These are phyloP conservation scores for Carcina quercana DNA, from an alignment of 2,888 invertebrate genomes.

Conservation along the genomic window DNA sequence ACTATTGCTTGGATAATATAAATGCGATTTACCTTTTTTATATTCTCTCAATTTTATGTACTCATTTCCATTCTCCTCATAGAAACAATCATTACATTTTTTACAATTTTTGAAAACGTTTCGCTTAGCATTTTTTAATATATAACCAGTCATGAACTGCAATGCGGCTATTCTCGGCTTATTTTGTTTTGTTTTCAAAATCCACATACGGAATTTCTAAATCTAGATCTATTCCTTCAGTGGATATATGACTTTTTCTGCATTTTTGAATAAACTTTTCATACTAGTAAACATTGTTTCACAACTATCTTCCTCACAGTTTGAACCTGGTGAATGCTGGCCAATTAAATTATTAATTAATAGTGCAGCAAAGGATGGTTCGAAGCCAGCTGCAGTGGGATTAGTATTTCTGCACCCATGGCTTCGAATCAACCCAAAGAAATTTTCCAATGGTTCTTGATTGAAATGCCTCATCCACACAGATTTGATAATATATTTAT, in stretches of 20 bases:
- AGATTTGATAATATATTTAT: conserved; percentile 4
- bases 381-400: conserved; percentile 8
- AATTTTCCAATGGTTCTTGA: conserved; percentile 8
- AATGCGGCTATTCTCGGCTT: conserved; percentile 2
- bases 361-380: conserved; percentile 9
- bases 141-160: conserved; percentile 5
- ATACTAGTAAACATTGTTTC: neutral
- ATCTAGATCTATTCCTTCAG: conserved; percentile 5
- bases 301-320: conserved; percentile 10
- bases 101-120: conserved; percentile 6
- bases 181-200: conserved; percentile 2
- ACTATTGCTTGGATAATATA: neutral
- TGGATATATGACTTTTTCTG: neutral
- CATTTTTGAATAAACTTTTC: neutral
- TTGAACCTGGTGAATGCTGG: conserved; percentile 5
- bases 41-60: neutral
- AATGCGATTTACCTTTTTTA: neutral
- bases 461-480: conserved; percentile 9
- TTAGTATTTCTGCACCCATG: conserved; percentile 10
- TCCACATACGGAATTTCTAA: neutral
- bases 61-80: neutral
- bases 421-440: conserved; percentile 8
- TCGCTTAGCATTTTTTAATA: neutral
- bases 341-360: conserved; percentile 10
- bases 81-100: conserved; percentile 1